Base-by-base conservation (phyloP, 2,113 vertebrate genomes). In the Malaclemys terrapin region DNA sequence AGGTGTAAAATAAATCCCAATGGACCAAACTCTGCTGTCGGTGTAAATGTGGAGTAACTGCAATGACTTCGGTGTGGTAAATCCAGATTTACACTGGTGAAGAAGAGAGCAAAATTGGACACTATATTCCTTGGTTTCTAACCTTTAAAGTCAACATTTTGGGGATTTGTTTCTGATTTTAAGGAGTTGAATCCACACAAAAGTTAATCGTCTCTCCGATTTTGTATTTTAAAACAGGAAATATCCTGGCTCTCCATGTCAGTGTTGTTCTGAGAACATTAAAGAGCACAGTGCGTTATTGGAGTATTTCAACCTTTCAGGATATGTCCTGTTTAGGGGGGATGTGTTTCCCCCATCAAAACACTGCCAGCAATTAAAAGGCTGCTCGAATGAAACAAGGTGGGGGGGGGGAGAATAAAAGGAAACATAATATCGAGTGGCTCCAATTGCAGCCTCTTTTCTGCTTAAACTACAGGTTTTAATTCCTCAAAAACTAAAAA, bases 291-390 rank as follows among this genome's bases (percentile, higher is more conserved):
- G 82, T 0, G 8, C 53, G 19, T 92, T 96, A 96, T 93, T 93
- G 90, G 87, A 93, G 92, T 95, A 86, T 91, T 97, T 87, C 95
- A 95, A 65, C 86, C 91, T 42, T 90, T 93, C 97, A 93, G 97
- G 95, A 97, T 97, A 97, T 93, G 97, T 97, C 89, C 94, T 83
- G 89, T 96, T 95, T 80, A 80, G 93, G 88, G 89, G 89, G 93
- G 96, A 93, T 91, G 89, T 85, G 93, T 90, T 95, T 82, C 45
- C 85, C 62, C 53, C 96, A 42, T 95, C 85, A 87, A 94, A 97
- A 93, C 35, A 88, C 95, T 90, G 94, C 86, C 69, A 94, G 91
- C 87, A 96, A 96, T 97, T 96, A 97, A 93, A 91, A 96, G 78
- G 80, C 83, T 97, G 89, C 47, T 96, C 27, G 35, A 91, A 87